phyloP scores from a whole-genome alignment of 2,888 invertebrate genomes.

The Gymnosoma rotundatum region DNA sequence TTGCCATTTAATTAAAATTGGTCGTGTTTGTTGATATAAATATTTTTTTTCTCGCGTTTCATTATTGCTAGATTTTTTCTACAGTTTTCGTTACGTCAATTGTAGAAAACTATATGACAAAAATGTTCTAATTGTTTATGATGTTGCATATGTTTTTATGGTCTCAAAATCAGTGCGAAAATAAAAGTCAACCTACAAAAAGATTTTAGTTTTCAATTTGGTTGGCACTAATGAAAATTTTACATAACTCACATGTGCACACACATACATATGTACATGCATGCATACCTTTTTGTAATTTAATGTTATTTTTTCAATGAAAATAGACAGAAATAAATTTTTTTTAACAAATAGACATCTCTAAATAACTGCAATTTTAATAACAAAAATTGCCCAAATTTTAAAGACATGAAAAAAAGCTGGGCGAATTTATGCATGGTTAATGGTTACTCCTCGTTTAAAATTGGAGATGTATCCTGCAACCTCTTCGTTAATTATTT shows the following conservation, averaged over 20 bases:
- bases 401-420: too few species aligned
- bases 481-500: too few species aligned
- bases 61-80: conserved; percentile 1
- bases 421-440: too few species aligned
- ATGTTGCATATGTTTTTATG: conserved; percentile 41
- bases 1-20: conserved; percentile 57
- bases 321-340: too few species aligned
- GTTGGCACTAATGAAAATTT: conserved; percentile 18
- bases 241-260: neutral
- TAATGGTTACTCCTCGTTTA: too few species aligned
- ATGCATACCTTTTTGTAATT: neutral
- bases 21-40: conserved; percentile 39
- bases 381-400: too few species aligned
- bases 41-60: neutral
- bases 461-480: too few species aligned
- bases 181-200: conserved; percentile 22
- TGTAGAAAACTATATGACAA: neutral
- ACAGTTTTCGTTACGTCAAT: conserved; percentile 40
- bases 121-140: conserved; percentile 47
- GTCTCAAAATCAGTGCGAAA: conserved; percentile 42
- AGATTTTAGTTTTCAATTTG: conserved; percentile 33
- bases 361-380: neutral
- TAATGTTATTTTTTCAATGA: too few species aligned
- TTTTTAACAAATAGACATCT: too few species aligned
- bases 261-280: neutral